These are phyloP conservation scores for Andrena hattorfiana DNA, from an alignment of 2,888 invertebrate genomes.

Conservation along the genomic window DNA sequence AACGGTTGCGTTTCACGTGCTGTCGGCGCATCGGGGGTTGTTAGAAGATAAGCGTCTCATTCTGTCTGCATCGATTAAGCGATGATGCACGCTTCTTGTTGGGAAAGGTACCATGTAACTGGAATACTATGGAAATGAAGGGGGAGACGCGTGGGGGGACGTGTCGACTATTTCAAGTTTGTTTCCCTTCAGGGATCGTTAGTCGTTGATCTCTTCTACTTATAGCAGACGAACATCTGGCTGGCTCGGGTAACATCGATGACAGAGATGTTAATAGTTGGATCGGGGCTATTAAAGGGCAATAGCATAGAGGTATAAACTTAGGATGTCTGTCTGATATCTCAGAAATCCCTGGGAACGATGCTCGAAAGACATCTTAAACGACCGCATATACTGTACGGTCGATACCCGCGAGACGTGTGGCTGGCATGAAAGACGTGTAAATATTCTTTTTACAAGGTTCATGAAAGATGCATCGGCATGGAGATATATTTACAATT, in stretches of 20 bases:
- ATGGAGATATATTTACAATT: not conserved
- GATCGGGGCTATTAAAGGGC: too few relatives aligned
- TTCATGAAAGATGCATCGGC: not conserved
- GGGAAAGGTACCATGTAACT: constrained; percentile 40
- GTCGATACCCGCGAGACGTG: not conserved
- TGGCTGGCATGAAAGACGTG: too few relatives aligned
- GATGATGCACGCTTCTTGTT: constrained; percentile 40
- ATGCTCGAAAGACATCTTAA: not conserved
- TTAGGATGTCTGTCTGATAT: not conserved
- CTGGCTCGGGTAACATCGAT: too few relatives aligned
- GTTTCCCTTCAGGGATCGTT: not conserved
- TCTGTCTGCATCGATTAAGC: constrained; percentile 59
- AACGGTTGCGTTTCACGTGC: constrained; percentile 56
- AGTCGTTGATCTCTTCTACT: not conserved
- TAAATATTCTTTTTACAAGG: not conserved
- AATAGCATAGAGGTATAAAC: too few relatives aligned
- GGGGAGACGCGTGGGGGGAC: not conserved
- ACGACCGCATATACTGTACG: not conserved
- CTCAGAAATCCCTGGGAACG: not conserved
- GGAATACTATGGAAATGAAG: not conserved
- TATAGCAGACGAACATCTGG: too few relatives aligned
- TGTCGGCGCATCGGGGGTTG: constrained; percentile 61
- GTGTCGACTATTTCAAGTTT: not conserved
- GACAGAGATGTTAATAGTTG: too few relatives aligned
- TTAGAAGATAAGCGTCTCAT: constrained; percentile 66